phyloP scores from a whole-genome alignment of 2,888 invertebrate species.

The Epicampocera succincta region DNA sequence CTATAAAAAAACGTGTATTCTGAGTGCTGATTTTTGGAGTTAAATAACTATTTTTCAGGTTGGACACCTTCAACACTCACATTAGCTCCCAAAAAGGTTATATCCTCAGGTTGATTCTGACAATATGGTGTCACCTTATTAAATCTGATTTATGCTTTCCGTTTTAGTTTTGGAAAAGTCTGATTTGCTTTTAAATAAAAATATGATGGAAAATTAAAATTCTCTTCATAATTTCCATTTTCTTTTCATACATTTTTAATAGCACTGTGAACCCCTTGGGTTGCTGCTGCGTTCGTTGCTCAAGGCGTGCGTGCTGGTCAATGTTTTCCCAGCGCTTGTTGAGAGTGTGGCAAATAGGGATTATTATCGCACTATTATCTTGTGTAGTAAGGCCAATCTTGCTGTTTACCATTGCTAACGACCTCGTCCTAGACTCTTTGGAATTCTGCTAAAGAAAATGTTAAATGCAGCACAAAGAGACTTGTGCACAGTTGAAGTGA shows the following conservation, averaged over 20 bases:
- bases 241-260: conserved; percentile 21
- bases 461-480: not conserved
- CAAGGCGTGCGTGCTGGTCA: not conserved
- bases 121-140: conserved; percentile 3
- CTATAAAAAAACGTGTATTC: no score
- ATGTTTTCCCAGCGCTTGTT: conserved; percentile 2
- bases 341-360: conserved; percentile 56
- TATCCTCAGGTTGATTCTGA: no score
- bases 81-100: no score
- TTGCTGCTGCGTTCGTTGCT: conserved; percentile 1
- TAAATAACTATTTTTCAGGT: no score
- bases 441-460: conserved; percentile 23
- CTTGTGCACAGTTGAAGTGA: not conserved
- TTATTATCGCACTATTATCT: conserved; percentile 68
- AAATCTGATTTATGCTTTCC: conserved; percentile 14
- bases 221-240: conserved; percentile 18
- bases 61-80: no score
- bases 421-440: conserved; percentile 23
- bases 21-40: no score
- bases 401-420: conserved; percentile 30
- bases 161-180: not conserved
- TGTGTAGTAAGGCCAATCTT: conserved; percentile 56
- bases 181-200: conserved; percentile 6
- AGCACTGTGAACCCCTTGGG: conserved; percentile 22
- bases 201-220: conserved; percentile 32